Evolutionary conservation across 2,888 invertebrate species (phyloP).

Genomic region (Vandiemenella viatica): DNA sequence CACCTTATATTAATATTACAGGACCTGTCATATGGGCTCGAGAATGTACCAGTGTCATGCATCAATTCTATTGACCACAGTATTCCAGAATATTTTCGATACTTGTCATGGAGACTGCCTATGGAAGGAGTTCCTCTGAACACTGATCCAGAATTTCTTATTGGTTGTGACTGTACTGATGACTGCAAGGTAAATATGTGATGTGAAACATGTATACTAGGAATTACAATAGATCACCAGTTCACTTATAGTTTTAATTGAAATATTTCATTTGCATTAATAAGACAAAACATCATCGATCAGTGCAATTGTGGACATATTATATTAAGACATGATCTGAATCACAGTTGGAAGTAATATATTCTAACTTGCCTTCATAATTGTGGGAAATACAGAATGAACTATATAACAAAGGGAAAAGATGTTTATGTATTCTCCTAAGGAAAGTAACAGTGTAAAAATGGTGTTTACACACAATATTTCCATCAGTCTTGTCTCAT

Average conservation of each 20-base stretch:
- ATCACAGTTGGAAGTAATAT: too few species aligned
- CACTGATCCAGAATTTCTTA: slow-evolving; percentile 68
- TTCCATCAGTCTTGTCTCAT: too few species aligned
- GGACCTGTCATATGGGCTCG: slow-evolving; percentile 67
- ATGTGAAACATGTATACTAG: background rate
- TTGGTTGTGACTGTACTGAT: slow-evolving; percentile 84
- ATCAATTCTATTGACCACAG: slow-evolving; percentile 79
- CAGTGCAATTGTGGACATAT: too few species aligned
- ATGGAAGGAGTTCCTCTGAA: slow-evolving; percentile 75
- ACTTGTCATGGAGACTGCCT: slow-evolving; percentile 71
- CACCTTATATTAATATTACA: too few species aligned
- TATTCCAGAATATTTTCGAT: slow-evolving; percentile 71
- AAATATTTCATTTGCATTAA: background rate
- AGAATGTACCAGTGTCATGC: slow-evolving; percentile 77
- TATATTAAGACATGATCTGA: too few species aligned
- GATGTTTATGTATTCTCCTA: too few species aligned
- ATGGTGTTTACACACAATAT: too few species aligned
- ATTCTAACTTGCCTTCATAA: too few species aligned
- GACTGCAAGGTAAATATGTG: slow-evolving; percentile 56
- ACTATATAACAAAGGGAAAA: too few species aligned
- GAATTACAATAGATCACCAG: background rate
- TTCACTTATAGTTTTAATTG: background rate
- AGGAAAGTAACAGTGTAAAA: too few species aligned
- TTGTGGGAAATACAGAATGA: too few species aligned
- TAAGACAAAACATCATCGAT: too few species aligned